Base-by-base conservation (phyloP, 2,797 vertebrate species). In the Hemitrygon akajei region DNA sequence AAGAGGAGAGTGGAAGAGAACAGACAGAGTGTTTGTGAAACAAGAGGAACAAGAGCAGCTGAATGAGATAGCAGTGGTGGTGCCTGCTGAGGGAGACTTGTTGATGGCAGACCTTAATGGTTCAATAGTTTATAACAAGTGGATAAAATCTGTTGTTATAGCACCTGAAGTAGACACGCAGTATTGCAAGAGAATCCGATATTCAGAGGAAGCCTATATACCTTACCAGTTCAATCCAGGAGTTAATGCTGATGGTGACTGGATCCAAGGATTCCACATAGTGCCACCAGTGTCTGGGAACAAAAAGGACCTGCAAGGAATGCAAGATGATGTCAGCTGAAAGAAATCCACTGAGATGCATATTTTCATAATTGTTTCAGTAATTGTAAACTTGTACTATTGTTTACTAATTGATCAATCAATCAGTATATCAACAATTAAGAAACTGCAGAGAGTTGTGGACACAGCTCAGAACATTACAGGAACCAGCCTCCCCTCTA, bases 221-320 rank as follows among this genome's bases (percentile, higher is more conserved):
- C 27, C 12, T 96, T 96, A 99, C 99, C 98, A 99, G 94, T 94
- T 99, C 98, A 71, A 99, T 98, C 99, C 99, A 99, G 63, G 99
- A 98, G 96, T 99, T 99, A 95, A 99, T 95, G 94, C 98, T 99
- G 96, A 99, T 96, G 0, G 98, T 99, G 95, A 99, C n/a, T 34
- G 98, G 97, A 95, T 99, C 99, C 94, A 98, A 79, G 2, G 98
- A 99, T 95, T 99, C 98, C 95, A 99, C 98, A 0, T 98, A 99
- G 96, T 99, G 99, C 99, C 99, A 99, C 99, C 99, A 99, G 95
- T 98, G 98, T 94, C 97, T 97, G 94, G 99, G 99, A 94, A 99
- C 97, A 4, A 97, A 97, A 76, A 99, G 97, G 95, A 99, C 98
- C 98, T 99, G 97, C 63, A 96, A 95, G 91, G 37, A 37, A 73